phyloP scores from a whole-genome alignment of 2,113 vertebrate genomes.

The Petrocephalus zakoni region DNA sequence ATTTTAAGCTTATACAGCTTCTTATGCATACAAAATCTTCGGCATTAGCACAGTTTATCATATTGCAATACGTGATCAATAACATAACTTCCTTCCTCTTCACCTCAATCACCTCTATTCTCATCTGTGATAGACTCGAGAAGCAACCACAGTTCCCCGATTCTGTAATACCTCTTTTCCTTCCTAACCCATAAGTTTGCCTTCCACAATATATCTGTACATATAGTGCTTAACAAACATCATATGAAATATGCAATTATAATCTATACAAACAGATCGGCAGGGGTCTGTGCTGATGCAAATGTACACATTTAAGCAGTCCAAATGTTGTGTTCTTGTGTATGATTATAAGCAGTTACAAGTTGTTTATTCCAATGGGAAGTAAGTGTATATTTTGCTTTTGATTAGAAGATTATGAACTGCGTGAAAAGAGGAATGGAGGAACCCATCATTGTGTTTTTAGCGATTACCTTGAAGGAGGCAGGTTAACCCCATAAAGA shows the following conservation, averaged over 20 bases:
- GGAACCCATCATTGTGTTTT: neutral
- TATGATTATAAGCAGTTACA: neutral
- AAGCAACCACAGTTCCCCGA: too few relatives aligned
- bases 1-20: too few relatives aligned
- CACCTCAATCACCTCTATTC: too few relatives aligned
- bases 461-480: neutral
- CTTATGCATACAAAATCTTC: too few relatives aligned
- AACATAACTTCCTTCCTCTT: too few relatives aligned
- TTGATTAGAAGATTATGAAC: neutral
- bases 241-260: neutral
- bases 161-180: too few relatives aligned
- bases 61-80: too few relatives aligned
- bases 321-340: neutral
- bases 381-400: neutral
- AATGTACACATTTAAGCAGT: neutral
- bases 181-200: too few relatives aligned
- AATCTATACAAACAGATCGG: neutral
- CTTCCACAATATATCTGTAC: too few relatives aligned
- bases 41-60: too few relatives aligned
- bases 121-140: too few relatives aligned
- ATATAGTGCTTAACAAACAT: neutral
- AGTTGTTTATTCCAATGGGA: neutral
- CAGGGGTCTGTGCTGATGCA: neutral
- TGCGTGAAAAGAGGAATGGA: neutral
- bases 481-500: neutral